phyloP scores from a whole-genome alignment of 2,888 invertebrate genomes.

The Agriopis marginaria region DNA sequence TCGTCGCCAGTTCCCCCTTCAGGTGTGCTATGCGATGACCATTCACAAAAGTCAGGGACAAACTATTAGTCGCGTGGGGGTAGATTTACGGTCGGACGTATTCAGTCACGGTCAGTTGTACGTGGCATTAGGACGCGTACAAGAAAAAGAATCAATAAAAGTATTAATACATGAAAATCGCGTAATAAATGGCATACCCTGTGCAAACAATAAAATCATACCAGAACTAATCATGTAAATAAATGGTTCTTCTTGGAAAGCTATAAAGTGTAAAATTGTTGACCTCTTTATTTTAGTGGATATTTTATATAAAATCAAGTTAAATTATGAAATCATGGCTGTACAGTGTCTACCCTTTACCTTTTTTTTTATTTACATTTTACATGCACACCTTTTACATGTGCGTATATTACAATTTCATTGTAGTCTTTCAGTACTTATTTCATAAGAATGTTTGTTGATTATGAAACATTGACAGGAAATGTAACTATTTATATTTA shows the following conservation, averaged over 20 bases:
- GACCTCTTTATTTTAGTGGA: no score
- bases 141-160: background rate
- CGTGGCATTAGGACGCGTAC: conserved; percentile 1
- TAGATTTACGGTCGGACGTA: conserved; percentile 6
- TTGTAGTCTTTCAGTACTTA: no score
- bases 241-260: background rate
- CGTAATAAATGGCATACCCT: background rate
- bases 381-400: no score
- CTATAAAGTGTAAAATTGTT: no score
- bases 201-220: background rate
- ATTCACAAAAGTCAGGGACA: conserved; percentile 28
- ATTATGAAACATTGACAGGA: no score
- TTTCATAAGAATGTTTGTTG: no score
- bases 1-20: conserved; percentile 26
- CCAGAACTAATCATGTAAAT: background rate
- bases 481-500: no score
- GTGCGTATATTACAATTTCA: no score
- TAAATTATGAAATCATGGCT: no score
- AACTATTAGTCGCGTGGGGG: conserved; percentile 17
- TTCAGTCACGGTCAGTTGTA: background rate
- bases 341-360: no score
- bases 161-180: background rate
- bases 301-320: no score
- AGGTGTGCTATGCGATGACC: conserved; percentile 26
- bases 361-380: no score